Conservation (phyloP, 2,113 vertebrate genomes). For the Phycodurus eques region DNA sequence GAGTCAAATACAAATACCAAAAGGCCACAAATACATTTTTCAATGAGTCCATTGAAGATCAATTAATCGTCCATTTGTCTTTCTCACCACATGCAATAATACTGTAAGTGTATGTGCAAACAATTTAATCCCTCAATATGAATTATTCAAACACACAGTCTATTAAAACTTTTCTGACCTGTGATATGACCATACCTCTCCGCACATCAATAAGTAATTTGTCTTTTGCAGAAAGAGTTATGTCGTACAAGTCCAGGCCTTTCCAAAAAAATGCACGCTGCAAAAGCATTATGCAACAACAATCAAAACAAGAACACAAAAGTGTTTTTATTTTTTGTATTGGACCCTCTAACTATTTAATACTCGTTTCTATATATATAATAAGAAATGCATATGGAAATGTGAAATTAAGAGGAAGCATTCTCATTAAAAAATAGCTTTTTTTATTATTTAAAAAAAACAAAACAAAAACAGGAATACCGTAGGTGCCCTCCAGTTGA, state of each 20-base stretch:
- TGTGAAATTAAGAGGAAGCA: background rate
- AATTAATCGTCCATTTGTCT: too few species aligned
- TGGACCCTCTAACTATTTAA: constrained; percentile 38
- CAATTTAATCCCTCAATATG: background rate
- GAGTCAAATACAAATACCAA: too few species aligned
- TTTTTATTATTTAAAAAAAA: too few species aligned
- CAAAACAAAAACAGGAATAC: background rate
- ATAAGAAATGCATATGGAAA: constrained; percentile 36
- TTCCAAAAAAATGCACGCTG: constrained; percentile 23
- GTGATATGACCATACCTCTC: constrained; percentile 40
- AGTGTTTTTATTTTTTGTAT: constrained; percentile 4
- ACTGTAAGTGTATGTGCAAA: constrained; percentile 19
- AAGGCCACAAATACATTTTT: too few species aligned
- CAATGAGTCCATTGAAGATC: too few species aligned
- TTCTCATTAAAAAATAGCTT: background rate
- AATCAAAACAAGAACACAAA: background rate
- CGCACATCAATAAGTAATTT: constrained; percentile 58
- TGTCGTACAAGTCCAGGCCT: constrained; percentile 45
- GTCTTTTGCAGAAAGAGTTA: constrained; percentile 26
- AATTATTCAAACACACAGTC: constrained; percentile 1
- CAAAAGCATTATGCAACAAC: constrained; percentile 20
- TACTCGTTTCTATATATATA: too few species aligned
- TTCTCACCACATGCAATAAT: too few species aligned
- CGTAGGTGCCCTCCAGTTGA: background rate
- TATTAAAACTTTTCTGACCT: constrained; percentile 17